Evolutionary conservation across 2,888 invertebrate genomes (phyloP).

Genomic region (Cosmia pyralina): DNA sequence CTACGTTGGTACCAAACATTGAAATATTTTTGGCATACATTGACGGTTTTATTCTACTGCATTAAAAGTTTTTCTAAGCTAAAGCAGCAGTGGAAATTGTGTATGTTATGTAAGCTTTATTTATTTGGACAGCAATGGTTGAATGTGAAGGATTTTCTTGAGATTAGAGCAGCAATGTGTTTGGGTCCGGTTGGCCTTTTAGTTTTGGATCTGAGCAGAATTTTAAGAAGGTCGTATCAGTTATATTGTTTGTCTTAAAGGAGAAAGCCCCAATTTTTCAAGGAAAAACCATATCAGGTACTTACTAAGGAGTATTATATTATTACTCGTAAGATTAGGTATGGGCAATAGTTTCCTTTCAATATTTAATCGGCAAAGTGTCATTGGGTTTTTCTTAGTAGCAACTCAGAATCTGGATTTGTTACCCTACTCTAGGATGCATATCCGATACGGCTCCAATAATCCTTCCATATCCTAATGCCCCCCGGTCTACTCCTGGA

Average conservation of each 20-base stretch:
- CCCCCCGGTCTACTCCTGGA: no score
- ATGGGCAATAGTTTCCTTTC: no score
- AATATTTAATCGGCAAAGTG: no score
- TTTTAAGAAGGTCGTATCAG: slow-evolving; percentile 13
- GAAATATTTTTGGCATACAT: background rate
- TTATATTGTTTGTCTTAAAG: background rate
- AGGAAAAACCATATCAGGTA: background rate
- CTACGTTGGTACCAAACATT: slow-evolving; percentile 16
- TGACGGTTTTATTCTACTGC: slow-evolving; percentile 2
- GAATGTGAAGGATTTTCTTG: slow-evolving; percentile 21
- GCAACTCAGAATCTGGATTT: no score
- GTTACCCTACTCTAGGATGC: no score
- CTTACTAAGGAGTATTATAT: no score
- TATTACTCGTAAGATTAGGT: no score
- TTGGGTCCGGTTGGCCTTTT: slow-evolving; percentile 24
- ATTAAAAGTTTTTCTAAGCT: background rate
- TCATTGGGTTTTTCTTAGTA: no score
- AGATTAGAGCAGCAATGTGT: slow-evolving; percentile 21
- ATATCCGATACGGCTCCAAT: no score
- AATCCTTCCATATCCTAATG: no score
- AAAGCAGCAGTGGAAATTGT: slow-evolving; percentile 16
- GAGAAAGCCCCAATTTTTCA: background rate
- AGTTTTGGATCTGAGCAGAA: slow-evolving; percentile 11
- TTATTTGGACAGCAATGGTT: slow-evolving; percentile 33
- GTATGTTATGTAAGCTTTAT: slow-evolving; percentile 41